Conservation (phyloP, 2,797 vertebrate genomes). For the Glossophaga mutica region DNA sequence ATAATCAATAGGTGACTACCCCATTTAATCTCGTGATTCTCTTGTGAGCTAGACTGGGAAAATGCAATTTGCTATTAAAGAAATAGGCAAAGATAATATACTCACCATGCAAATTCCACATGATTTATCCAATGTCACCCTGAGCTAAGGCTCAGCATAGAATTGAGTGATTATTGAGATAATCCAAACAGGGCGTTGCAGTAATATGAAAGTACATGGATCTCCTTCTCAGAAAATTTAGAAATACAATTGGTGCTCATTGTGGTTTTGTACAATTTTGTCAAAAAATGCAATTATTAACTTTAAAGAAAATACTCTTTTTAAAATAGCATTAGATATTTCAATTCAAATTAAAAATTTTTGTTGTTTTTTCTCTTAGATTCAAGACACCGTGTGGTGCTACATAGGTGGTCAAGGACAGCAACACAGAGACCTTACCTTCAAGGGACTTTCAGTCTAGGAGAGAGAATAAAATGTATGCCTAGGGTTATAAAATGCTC, state of each 20-base stretch:
- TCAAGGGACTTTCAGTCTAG: slow-evolving; percentile 43
- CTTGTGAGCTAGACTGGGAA: slow-evolving; percentile 52
- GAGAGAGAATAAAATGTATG: background rate
- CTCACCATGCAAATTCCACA: slow-evolving; percentile 71
- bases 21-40: slow-evolving; percentile 71
- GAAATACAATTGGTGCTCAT: slow-evolving; percentile 59
- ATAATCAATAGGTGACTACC: slow-evolving; percentile 59
- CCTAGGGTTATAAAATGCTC: background rate
- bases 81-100: slow-evolving; percentile 64
- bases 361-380: background rate
- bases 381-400: background rate
- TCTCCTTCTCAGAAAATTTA: slow-evolving; percentile 51
- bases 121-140: slow-evolving; percentile 72
- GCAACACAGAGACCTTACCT: background rate
- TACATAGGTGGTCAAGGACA: background rate
- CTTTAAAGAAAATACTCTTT: background rate
- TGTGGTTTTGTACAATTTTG: slow-evolving; percentile 49
- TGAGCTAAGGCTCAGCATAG: slow-evolving; percentile 69
- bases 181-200: slow-evolving; percentile 64
- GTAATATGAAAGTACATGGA: slow-evolving; percentile 55
- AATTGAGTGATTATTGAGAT: slow-evolving; percentile 74
- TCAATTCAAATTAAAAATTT: background rate
- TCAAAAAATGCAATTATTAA: slow-evolving; percentile 27
- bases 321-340: slow-evolving; percentile 27
- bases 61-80: slow-evolving; percentile 65